Evolutionary conservation across 2,113 vertebrate genomes (phyloP).

Genomic region (Syrmaticus mikado): DNA sequence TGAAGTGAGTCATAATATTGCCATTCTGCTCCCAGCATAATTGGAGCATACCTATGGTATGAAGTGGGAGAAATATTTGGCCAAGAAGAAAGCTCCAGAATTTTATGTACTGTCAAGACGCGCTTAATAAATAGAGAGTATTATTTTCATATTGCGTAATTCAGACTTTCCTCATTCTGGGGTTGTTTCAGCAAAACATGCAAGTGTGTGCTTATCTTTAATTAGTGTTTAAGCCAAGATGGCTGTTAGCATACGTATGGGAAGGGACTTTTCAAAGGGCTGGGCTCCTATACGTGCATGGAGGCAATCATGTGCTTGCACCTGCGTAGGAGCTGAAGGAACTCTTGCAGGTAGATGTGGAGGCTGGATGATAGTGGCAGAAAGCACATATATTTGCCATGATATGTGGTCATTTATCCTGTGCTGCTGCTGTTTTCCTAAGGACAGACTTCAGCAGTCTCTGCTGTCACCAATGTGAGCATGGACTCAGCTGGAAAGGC

Average conservation of each 20-base stretch:
- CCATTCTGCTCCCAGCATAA: slow-evolving; percentile 60
- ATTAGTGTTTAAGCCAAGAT: neutral
- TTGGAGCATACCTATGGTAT: slow-evolving; percentile 58
- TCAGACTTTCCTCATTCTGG: slow-evolving; percentile 16
- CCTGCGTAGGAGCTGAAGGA: neutral
- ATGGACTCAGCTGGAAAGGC: neutral
- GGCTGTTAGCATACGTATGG: neutral
- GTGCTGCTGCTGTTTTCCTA: neutral
- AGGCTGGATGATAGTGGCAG: neutral
- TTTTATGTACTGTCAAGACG: slow-evolving; percentile 47
- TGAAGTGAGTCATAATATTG: slow-evolving; percentile 30
- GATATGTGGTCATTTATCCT: neutral
- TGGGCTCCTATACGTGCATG: neutral
- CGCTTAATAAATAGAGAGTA: slow-evolving; percentile 43
- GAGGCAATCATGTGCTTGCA: neutral
- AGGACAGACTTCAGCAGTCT: neutral
- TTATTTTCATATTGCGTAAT: slow-evolving; percentile 58
- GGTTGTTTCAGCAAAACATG: neutral
- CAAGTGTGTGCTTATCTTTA: neutral
- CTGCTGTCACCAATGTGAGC: fast-evolving
- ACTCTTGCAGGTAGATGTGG: neutral
- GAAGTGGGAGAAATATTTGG: slow-evolving; percentile 56
- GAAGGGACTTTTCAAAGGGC: neutral
- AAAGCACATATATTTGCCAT: neutral
- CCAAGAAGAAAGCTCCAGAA: slow-evolving; percentile 42